Percentiles rank a stretch among this genome's conserved stretches.
Evolutionary conservation across 1,140 invertebrate species (phyloP).

Genomic region (Caenorhabditis tropicalis): DNA sequence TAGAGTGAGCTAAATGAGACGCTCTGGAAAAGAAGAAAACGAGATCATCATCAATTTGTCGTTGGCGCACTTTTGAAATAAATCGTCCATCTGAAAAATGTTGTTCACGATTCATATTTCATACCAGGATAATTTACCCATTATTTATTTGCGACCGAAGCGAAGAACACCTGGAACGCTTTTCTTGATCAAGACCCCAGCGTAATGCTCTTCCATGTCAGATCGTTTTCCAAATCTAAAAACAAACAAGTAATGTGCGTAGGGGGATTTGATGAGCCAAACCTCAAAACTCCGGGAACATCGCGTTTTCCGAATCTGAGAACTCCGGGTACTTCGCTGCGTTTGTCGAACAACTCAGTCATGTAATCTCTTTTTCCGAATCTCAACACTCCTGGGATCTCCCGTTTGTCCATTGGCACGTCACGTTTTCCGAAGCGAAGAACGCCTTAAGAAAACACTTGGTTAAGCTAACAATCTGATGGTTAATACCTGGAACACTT

Average conservation of each 20-base stretch:
- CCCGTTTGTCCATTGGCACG: conserved; percentile 52
- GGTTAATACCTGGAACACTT: not conserved
- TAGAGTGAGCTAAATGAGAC: conserved; percentile 8
- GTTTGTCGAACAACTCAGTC: conserved; percentile 48
- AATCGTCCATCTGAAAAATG: not conserved
- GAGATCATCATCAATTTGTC: conserved; percentile 21
- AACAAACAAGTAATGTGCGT: conserved; percentile 54
- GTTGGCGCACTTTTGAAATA: conserved; percentile 18
- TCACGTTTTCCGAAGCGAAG: conserved; percentile 60
- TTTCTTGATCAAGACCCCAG: conserved; percentile 57
- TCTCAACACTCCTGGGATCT: conserved; percentile 53
- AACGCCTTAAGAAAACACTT: conserved; percentile 47
- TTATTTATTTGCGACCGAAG: conserved; percentile 51
- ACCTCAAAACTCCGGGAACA: conserved; percentile 59
- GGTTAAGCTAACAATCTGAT: not conserved
- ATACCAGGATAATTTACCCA: not conserved
- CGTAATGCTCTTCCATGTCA: conserved; percentile 42
- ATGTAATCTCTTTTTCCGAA: conserved; percentile 56
- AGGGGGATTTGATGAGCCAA: conserved; percentile 52
- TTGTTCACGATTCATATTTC: not conserved
- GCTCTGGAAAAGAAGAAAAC: not conserved
- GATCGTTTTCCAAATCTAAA: conserved; percentile 58
- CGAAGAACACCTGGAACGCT: conserved; percentile 59
- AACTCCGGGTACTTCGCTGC: conserved; percentile 58
- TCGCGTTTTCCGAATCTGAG: conserved; percentile 59